Conservation (phyloP, 2,888 invertebrate species). For the Schrankia costaestrigalis region DNA sequence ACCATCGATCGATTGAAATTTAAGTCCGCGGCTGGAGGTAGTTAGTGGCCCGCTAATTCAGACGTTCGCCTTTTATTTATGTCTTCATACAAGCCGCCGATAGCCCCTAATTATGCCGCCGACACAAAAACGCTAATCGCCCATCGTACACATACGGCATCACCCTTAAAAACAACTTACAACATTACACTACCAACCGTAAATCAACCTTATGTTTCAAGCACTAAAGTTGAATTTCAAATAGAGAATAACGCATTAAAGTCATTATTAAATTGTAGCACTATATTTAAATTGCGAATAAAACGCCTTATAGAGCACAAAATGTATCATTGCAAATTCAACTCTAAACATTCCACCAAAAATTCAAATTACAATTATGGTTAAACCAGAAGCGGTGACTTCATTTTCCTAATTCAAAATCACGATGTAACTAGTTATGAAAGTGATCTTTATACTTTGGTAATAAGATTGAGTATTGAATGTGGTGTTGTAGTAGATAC, state of each 20-base stretch:
- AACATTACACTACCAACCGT: neutral
- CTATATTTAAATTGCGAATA: conserved; percentile 16
- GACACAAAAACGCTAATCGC: conserved; percentile 77
- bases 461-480: conserved; percentile 10
- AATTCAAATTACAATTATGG: conserved; percentile 3
- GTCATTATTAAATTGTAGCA: conserved; percentile 14
- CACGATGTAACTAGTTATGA: neutral
- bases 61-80: conserved; percentile 73
- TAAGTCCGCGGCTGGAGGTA: conserved; percentile 48
- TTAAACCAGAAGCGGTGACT: conserved; percentile 14
- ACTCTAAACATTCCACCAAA: conserved; percentile 1
- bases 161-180: conserved; percentile 24
- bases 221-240: conserved; percentile 9
- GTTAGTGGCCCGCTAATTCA: conserved; percentile 62
- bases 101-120: conserved; percentile 75
- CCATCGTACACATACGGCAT: conserved; percentile 34
- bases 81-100: conserved; percentile 79
- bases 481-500: conserved; percentile 26
- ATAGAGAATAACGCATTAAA: conserved; percentile 3
- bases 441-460: neutral
- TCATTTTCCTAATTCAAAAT: conserved; percentile 22
- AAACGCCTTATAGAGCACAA: conserved; percentile 20
- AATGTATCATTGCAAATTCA: conserved; percentile 3
- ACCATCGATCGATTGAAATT: conserved; percentile 65
- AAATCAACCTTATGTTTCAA: neutral